Evolutionary conservation across 2,113 vertebrate genomes (phyloP).

Genomic region (Oncorhynchus keta): DNA sequence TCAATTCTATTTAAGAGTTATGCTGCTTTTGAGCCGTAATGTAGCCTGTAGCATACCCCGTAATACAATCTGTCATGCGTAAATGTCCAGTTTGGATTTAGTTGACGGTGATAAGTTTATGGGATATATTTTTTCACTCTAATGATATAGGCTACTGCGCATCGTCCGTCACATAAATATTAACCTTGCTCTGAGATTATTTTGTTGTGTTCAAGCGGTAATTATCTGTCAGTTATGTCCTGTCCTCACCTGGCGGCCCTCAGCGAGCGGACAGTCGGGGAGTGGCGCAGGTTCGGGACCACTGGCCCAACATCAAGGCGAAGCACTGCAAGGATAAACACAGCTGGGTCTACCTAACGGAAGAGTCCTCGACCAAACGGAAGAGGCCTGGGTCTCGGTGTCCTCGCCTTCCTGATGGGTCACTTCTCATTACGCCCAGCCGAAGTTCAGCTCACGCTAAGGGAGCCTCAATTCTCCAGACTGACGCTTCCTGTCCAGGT

Average conservation of each 20-base stretch:
- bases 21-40: too few species aligned
- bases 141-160: background rate
- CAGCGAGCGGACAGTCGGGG: slow-evolving; percentile 1
- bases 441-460: slow-evolving; percentile 38
- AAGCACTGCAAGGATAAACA: slow-evolving; percentile 39
- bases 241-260: slow-evolving; percentile 33
- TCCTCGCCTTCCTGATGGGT: slow-evolving; percentile 41
- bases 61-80: too few species aligned
- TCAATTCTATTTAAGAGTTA: too few species aligned
- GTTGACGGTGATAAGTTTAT: too few species aligned
- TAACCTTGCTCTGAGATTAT: background rate
- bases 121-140: too few species aligned
- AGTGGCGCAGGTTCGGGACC: slow-evolving; percentile 26
- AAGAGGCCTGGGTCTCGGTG: slow-evolving; percentile 22
- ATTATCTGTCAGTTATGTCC: slow-evolving; percentile 11
- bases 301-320: slow-evolving; percentile 49
- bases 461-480: slow-evolving; percentile 39
- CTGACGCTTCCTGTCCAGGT: slow-evolving; percentile 44
- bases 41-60: too few species aligned
- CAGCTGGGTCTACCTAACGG: slow-evolving; percentile 48
- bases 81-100: too few species aligned
- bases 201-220: slow-evolving; percentile 7
- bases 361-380: slow-evolving; percentile 17
- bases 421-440: slow-evolving; percentile 39
- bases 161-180: background rate